Percentiles rank a stretch among this genome's conserved stretches.
Evolutionary conservation across 2,113 vertebrate genomes (phyloP).

Genomic region (Periophthalmus modestus): DNA sequence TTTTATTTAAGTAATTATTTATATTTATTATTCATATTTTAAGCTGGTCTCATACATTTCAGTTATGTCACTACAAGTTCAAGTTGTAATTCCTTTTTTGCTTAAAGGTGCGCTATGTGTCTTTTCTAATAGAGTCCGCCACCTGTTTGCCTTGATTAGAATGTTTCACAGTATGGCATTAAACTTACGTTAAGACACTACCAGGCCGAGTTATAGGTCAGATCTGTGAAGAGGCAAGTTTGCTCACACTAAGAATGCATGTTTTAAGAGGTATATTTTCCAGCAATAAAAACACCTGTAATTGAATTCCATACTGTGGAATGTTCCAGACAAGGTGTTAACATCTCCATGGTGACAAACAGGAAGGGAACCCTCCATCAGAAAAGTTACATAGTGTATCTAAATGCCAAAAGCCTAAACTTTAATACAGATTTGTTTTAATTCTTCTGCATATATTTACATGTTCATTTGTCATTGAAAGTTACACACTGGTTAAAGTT

Average conservation of each 20-base stretch:
- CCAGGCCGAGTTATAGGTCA: not conserved
- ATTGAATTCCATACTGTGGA: not conserved
- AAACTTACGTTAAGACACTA: not conserved
- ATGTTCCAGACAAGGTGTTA: not conserved
- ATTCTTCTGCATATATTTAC: not conserved
- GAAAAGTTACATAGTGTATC: not conserved
- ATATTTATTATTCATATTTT: conserved; percentile 9
- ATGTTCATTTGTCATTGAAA: not conserved
- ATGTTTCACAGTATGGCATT: not conserved
- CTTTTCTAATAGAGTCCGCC: not conserved
- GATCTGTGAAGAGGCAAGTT: not conserved
- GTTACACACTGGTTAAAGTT: not conserved
- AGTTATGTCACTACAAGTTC: not conserved
- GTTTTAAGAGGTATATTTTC: too few relatives aligned
- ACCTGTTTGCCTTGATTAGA: not conserved
- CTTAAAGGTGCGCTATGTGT: not conserved
- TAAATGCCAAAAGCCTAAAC: not conserved
- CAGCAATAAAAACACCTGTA: not conserved
- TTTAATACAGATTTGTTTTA: not conserved
- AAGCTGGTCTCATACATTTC: not conserved
- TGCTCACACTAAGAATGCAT: too few relatives aligned
- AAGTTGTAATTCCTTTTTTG: not conserved
- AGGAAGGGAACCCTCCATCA: not conserved
- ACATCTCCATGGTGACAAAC: not conserved
- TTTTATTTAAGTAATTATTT: conserved; percentile 62